phyloP scores from a whole-genome alignment of 2,113 vertebrate species.

The Anolis carolinensis region DNA sequence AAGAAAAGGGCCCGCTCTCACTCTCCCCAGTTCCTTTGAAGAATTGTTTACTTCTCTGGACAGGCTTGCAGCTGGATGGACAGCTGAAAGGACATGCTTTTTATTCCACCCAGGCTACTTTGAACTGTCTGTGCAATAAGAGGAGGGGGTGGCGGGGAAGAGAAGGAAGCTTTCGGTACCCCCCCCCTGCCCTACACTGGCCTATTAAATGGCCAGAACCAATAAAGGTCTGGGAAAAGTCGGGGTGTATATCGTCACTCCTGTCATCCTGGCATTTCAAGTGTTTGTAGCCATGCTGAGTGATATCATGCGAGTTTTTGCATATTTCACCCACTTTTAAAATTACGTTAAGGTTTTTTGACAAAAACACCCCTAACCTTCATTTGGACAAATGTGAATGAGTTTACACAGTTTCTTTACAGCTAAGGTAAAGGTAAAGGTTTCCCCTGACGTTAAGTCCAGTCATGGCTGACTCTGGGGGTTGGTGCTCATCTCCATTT shows the following conservation, averaged over 20 bases:
- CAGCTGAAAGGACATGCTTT: constrained; percentile 55
- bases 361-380: too few relatives aligned
- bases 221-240: not conserved
- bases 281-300: too few relatives aligned
- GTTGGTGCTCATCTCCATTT: too few relatives aligned
- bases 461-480: too few relatives aligned
- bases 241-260: not conserved
- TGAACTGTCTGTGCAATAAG: constrained; percentile 30
- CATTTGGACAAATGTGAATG: too few relatives aligned
- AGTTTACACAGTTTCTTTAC: too few relatives aligned
- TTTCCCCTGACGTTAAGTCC: too few relatives aligned
- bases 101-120: constrained; percentile 31
- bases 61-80: constrained; percentile 56
- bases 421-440: too few relatives aligned
- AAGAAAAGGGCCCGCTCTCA: constrained; percentile 7
- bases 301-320: too few relatives aligned
- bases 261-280: not conserved
- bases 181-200: not conserved
- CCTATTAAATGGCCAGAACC: not conserved
- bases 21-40: constrained; percentile 52
- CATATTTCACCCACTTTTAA: too few relatives aligned
- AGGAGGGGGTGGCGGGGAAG: constrained; percentile 29
- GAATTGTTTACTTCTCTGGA: constrained; percentile 40
- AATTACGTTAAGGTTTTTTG: too few relatives aligned
- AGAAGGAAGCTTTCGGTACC: constrained; percentile 24